A percentile compares a stretch with the other conserved stretches of the same genome.
phyloP scores from a whole-genome alignment of 2,888 invertebrate species.

The Endomychus coccineus region DNA sequence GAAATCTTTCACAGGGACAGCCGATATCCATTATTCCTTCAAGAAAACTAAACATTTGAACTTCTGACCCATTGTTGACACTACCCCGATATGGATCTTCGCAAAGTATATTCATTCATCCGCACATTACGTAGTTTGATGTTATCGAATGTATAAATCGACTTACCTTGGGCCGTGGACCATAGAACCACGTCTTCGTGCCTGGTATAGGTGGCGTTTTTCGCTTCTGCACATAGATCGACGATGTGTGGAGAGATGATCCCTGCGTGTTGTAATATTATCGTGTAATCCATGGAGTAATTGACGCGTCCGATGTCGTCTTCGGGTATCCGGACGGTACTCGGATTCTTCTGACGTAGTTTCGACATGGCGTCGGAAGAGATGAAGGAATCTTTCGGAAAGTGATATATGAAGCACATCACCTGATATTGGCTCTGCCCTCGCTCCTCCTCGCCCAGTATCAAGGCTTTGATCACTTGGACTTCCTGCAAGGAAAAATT shows the following conservation, averaged over 20 bases:
- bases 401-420: constrained; percentile 85
- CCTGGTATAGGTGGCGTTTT: constrained; percentile 68
- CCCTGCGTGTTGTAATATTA: constrained; percentile 60
- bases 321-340: constrained; percentile 66
- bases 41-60: too few relatives aligned
- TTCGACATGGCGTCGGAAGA: constrained; percentile 96
- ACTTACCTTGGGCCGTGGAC: constrained; percentile 67
- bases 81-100: too few relatives aligned
- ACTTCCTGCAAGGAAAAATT: constrained; percentile 63
- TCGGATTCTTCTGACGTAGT: constrained; percentile 65
- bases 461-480: constrained; percentile 80
- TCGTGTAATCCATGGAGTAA: constrained; percentile 75
- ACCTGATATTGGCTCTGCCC: constrained; percentile 84
- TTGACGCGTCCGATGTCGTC: constrained; percentile 81
- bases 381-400: constrained; percentile 88
- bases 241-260: constrained; percentile 69
- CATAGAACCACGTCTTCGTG: constrained; percentile 72
- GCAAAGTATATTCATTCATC: too few relatives aligned
- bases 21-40: too few relatives aligned
- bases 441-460: constrained; percentile 87
- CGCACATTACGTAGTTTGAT: too few relatives aligned
- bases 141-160: too few relatives aligned
- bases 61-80: too few relatives aligned
- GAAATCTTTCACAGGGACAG: too few relatives aligned
- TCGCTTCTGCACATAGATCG: constrained; percentile 69